phyloP scores from a whole-genome alignment of 2,113 vertebrate genomes.

The Dunckerocampus dactyliophorus region DNA sequence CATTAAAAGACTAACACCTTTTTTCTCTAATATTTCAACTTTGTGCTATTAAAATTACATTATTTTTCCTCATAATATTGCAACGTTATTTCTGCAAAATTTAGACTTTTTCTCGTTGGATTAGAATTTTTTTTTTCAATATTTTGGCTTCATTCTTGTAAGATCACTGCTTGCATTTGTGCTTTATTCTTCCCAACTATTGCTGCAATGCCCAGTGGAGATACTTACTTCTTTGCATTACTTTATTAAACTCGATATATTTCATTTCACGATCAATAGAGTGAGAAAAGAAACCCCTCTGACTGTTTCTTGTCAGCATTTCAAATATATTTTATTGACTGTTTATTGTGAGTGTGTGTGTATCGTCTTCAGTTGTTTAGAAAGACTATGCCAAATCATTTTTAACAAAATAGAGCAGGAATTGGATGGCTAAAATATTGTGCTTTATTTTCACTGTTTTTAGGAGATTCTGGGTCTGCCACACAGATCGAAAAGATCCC shows the following conservation, averaged over 20 bases:
- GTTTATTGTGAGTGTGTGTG: neutral
- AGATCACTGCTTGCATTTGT: too few relatives aligned
- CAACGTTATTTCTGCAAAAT: too few relatives aligned
- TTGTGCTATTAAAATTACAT: too few relatives aligned
- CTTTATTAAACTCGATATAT: neutral
- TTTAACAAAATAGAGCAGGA: neutral
- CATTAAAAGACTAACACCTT: too few relatives aligned
- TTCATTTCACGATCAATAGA: slow-evolving; percentile 1
- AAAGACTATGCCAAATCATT: neutral
- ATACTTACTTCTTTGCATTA: neutral
- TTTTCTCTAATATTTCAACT: too few relatives aligned
- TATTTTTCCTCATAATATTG: too few relatives aligned
- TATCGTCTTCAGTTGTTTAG: neutral
- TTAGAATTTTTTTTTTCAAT: too few relatives aligned
- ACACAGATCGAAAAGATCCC: slow-evolving; percentile 83
- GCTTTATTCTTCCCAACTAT: neutral
- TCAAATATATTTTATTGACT: neutral
- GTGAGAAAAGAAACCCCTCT: neutral
- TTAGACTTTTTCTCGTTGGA: too few relatives aligned
- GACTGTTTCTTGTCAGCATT: neutral
- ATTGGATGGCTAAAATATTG: neutral
- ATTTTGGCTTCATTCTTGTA: too few relatives aligned
- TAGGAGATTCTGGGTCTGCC: slow-evolving; percentile 82
- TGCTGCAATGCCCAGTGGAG: slow-evolving; percentile 6
- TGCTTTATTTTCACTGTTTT: slow-evolving; percentile 20